These are phyloP conservation scores for Allophyes oxyacanthae DNA, from an alignment of 2,888 invertebrate species.

Conservation along the genomic window DNA sequence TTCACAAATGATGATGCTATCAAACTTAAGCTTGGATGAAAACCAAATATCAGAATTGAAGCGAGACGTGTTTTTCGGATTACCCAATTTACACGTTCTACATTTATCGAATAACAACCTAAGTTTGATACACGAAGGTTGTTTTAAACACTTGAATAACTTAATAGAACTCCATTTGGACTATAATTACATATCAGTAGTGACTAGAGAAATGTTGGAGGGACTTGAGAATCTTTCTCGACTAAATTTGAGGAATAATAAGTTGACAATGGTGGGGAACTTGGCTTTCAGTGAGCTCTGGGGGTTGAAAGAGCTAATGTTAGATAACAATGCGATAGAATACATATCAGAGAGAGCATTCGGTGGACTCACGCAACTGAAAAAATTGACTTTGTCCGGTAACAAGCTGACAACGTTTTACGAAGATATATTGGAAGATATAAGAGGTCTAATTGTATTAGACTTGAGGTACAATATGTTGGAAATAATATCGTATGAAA, in stretches of 20 bases:
- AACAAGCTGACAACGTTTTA: slow-evolving; percentile 93
- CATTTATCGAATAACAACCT: slow-evolving; percentile 96
- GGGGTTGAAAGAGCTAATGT: slow-evolving; percentile 91
- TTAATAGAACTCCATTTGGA: slow-evolving; percentile 94
- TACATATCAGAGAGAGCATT: slow-evolving; percentile 94
- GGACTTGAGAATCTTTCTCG: slow-evolving; percentile 92
- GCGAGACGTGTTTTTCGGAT: slow-evolving; percentile 92
- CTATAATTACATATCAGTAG: slow-evolving; percentile 92
- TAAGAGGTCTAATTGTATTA: slow-evolving; percentile 91
- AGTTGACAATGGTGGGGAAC: slow-evolving; percentile 93
- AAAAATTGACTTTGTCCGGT: slow-evolving; percentile 92
- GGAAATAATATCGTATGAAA: slow-evolving; percentile 93
- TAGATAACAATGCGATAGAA: slow-evolving; percentile 92
- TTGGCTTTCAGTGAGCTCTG: slow-evolving; percentile 94
- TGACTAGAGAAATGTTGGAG: slow-evolving; percentile 93
- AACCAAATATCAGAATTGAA: slow-evolving; percentile 93
- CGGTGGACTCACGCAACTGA: slow-evolving; percentile 92
- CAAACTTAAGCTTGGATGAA: slow-evolving; percentile 92
- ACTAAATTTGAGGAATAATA: slow-evolving; percentile 93
- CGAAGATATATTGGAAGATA: slow-evolving; percentile 92
- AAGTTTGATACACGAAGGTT: slow-evolving; percentile 95
- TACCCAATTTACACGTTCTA: slow-evolving; percentile 92
- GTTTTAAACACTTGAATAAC: slow-evolving; percentile 93
- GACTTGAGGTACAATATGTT: slow-evolving; percentile 94
- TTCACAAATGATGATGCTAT: slow-evolving; percentile 92